These are phyloP conservation scores for Dolomedes plantarius DNA, from an alignment of 2,888 invertebrate genomes.

Conservation along the genomic window DNA sequence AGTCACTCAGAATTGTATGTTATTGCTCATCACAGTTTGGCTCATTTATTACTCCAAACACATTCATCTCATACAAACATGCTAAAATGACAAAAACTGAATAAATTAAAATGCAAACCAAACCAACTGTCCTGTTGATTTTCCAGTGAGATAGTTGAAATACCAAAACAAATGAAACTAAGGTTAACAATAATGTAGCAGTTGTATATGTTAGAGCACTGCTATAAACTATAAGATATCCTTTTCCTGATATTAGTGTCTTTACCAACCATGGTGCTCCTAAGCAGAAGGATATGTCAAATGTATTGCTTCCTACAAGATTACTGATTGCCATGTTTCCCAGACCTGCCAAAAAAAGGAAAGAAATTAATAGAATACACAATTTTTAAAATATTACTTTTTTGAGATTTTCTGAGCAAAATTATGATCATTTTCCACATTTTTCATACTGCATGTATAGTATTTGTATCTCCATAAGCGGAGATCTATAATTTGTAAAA, in stretches of 20 bases:
- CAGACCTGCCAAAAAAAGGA: conserved; percentile 53
- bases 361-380: too few relatives aligned
- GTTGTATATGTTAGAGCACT: conserved; percentile 89
- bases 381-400: too few relatives aligned
- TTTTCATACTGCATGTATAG: too few relatives aligned
- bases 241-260: conserved; percentile 80
- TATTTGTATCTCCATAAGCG: too few relatives aligned
- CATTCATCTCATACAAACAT: conserved; percentile 86
- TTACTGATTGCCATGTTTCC: conserved; percentile 89
- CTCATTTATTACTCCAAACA: conserved; percentile 93
- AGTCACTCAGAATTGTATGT: not conserved
- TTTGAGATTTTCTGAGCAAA: too few relatives aligned
- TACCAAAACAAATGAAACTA: conserved; percentile 83
- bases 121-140: conserved; percentile 84
- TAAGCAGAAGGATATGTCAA: conserved; percentile 87
- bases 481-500: too few relatives aligned
- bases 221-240: conserved; percentile 84
- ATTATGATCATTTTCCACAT: too few relatives aligned
- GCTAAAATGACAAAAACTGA: conserved; percentile 85
- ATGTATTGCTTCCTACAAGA: conserved; percentile 92
- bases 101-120: conserved; percentile 83
- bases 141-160: conserved; percentile 82
- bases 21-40: conserved; percentile 80
- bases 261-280: conserved; percentile 91
- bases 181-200: conserved; percentile 85